These are phyloP conservation scores for Arizona elegans DNA, from an alignment of 2,113 vertebrate genomes.

Conservation along the genomic window DNA sequence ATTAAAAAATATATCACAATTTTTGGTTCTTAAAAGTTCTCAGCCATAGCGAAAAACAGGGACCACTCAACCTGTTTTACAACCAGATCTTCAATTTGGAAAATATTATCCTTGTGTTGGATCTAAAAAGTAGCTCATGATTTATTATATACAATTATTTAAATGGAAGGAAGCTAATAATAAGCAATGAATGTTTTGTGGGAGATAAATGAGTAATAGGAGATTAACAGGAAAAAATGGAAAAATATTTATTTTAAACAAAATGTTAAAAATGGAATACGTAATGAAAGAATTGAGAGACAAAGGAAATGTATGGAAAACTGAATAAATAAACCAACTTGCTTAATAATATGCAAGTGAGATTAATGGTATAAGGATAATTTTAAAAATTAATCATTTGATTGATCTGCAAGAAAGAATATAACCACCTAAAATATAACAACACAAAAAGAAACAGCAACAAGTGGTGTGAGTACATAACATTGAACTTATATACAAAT, in stretches of 20 bases:
- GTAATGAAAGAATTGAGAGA: not conserved
- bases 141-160: not conserved
- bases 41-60: constrained; percentile 44
- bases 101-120: not conserved
- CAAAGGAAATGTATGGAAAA: not conserved
- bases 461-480: not conserved
- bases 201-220: not conserved
- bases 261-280: not conserved
- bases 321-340: not conserved
- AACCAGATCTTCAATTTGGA: not conserved
- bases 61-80: not conserved
- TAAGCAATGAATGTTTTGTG: not conserved
- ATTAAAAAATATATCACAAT: constrained; percentile 37
- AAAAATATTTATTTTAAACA: not conserved
- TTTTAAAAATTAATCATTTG: not conserved
- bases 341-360: not conserved
- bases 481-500: not conserved
- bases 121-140: not conserved
- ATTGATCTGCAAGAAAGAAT: not conserved
- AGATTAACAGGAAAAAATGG: not conserved
- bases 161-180: not conserved
- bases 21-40: constrained; percentile 43
- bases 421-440: not conserved
- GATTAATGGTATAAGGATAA: not conserved
- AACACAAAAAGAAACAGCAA: not conserved